Base-by-base conservation (phyloP, 2,888 invertebrate species). In the Thymelicus sylvestris region DNA sequence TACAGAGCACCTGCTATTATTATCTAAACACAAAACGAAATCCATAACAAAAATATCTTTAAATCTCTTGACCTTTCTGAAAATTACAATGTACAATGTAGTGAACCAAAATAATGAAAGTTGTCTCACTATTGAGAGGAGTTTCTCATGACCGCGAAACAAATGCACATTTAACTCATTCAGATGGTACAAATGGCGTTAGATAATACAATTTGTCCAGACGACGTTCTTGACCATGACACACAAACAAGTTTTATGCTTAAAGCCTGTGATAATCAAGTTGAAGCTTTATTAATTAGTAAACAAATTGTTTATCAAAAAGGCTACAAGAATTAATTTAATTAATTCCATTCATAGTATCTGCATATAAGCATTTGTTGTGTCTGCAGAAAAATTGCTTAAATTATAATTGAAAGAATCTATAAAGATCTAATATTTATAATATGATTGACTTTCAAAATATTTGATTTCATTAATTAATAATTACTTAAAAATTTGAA, bases 101-200 rank as follows among this genome's bases (percentile, higher is more conserved):
- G 66, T 74, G 71, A 39, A 66, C 10, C 60, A 65, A 65, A 65
- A 44, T 63, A 64, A 73, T 50, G 73, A 74, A 75, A 74, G 66
- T 73, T 66, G 74, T 72, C 74, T 71, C 73, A 76, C 76, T 73
- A 52, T 74, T 73, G 47, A 66, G 80, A 79, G 80, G 76, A 79
- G 80, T 72, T 31, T 86, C 87, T 79, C 86, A 85, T 80, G 88
- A 74, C 86, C 86, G 77, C 83, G 83, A 83, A 83, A 75, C 62
- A 68, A 57, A 52, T 57, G 15, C 64, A 64, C 69, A 64, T 69
- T 69, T 57, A 38, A 63, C 64, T 55, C 63, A 24, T 64, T 69
- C 47, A 64, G 69, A 69, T 69, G 69, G 52, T 64, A 64, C 44
- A 39, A 69, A 69, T 69, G 63, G 47, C 57, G 48, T 69, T 64